These are phyloP conservation scores for Trichosurus vulpecula DNA, from an alignment of 2,797 vertebrate species.

Conservation along the genomic window DNA sequence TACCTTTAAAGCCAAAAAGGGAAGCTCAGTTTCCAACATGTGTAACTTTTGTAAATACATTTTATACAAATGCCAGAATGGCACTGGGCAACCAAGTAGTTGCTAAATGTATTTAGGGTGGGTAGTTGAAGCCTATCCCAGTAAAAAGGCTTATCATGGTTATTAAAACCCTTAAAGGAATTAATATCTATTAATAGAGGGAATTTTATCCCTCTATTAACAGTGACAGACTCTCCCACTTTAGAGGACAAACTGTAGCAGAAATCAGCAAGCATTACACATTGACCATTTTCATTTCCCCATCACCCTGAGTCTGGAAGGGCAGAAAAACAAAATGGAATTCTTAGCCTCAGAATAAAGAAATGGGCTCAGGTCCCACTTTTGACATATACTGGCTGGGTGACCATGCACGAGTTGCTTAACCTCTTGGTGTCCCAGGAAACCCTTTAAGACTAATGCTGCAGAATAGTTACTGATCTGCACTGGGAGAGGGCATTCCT, in stretches of 20 bases:
- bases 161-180: not conserved
- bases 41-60: not conserved
- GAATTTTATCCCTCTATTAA: not conserved
- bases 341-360: not conserved
- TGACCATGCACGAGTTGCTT: not conserved
- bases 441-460: not conserved
- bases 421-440: too few relatives aligned
- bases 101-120: not conserved
- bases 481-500: not conserved
- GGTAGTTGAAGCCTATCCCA: not conserved
- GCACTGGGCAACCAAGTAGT: not conserved
- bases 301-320: not conserved
- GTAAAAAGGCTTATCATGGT: not conserved
- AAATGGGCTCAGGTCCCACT: not conserved
- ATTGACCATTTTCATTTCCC: not conserved
- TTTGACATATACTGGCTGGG: too few relatives aligned
- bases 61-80: not conserved
- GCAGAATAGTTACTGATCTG: not conserved
- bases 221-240: not conserved
- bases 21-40: not conserved
- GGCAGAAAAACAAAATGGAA: not conserved
- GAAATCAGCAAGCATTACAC: not conserved
- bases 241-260: not conserved
- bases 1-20: not conserved
- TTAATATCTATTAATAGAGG: not conserved